Evolutionary conservation across 2,797 vertebrate species (phyloP), one percentile per base, ranked within the genome.

Genomic region (Clarias laeviceps): DNA sequence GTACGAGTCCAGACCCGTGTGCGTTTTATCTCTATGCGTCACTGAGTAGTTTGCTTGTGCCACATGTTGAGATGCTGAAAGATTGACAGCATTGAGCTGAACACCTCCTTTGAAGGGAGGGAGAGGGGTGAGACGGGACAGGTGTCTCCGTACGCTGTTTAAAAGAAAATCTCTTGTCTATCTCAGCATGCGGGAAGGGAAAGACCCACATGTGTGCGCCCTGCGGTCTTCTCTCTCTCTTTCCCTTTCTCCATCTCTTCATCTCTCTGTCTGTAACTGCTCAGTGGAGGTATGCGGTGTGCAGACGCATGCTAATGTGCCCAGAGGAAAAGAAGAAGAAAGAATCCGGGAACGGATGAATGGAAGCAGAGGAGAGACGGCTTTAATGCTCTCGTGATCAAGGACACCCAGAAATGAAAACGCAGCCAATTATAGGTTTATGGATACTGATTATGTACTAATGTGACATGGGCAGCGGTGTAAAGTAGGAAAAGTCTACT

Each of bases 161-260:
- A 91, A 91, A 93, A 92, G 50, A 89, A 89, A 87, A 85, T 88
- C 88, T 88, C 78, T 84, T 84, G 80, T 82, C 74, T 84, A 88
- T 89, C 91, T 87, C 62, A 77, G 37, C 70, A 68, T 32, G 61
- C 0, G 22, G 79, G 66, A 74, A 24, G 94, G 93, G 90, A 93
- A 91, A 89, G 91, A 90, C 91, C 91, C 93, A 93, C 93, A 95
- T 96, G 94, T 96, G 96, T 93, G 92, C 94, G 93, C 95, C 94
- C 93, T 65, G 91, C 92, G 92, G 94, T 92, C 73, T 56, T 91
- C 73, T 76, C 72, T 29, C 72, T 56, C 72, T 27, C 72, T 89
- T 89, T 87, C 86, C 66, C 59, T 56, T 50, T 79, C 65, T 74
- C 78, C 2, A 1, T 61, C 54, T 61, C 57, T 64, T 45, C 59